Evolutionary conservation across 2,113 vertebrate genomes (phyloP).

Genomic region (Lonchura striata): DNA sequence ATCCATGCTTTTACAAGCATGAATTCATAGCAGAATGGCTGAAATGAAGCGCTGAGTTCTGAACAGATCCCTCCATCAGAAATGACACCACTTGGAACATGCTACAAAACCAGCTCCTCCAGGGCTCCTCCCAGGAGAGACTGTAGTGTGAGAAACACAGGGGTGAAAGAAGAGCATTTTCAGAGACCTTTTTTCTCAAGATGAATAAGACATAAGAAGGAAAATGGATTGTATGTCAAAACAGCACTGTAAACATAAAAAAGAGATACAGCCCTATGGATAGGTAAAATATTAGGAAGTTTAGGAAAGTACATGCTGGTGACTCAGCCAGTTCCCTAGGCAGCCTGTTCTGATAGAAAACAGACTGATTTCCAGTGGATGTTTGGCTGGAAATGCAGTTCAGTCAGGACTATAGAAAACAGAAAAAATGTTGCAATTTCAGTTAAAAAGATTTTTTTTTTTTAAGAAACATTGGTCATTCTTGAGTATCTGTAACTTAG

Average conservation of each 20-base stretch:
- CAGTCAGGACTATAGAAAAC: not conserved
- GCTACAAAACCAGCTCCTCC: not conserved
- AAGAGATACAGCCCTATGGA: not conserved
- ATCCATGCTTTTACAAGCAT: conserved; percentile 7
- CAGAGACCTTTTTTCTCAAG: not conserved
- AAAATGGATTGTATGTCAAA: conserved; percentile 3
- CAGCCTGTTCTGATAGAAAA: not conserved
- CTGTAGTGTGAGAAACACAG: not conserved
- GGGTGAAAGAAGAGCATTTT: not conserved
- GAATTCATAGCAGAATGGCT: not conserved
- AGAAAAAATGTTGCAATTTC: not conserved
- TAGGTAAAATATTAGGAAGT: not conserved
- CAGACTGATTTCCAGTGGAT: not conserved
- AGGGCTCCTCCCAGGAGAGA: not conserved
- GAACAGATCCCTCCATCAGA: not conserved
- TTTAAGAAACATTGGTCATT: not conserved
- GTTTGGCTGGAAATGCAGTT: not conserved
- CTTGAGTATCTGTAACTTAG: not conserved
- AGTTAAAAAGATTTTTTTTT: not conserved
- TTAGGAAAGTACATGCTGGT: not conserved
- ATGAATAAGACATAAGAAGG: not conserved
- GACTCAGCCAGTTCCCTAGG: not conserved
- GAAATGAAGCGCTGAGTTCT: not conserved
- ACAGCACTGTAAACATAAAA: not conserved
- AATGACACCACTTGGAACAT: not conserved